Conservation (phyloP, 1,140 invertebrate species). For the Stegodyphus dumicola region DNA sequence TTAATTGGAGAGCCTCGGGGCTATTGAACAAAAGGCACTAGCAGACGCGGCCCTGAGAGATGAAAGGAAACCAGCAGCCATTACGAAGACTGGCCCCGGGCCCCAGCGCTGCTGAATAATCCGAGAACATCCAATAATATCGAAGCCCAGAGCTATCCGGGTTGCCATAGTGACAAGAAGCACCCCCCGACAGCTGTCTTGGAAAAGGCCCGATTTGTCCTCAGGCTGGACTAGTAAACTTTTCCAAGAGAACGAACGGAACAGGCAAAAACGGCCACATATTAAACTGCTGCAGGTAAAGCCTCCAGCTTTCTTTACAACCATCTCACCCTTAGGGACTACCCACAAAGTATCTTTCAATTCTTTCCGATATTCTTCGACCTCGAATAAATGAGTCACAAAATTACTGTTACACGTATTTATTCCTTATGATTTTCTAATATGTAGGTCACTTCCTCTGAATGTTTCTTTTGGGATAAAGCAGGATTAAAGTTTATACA, state of each 20-base stretch:
- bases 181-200: constrained; percentile 57
- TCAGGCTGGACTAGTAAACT: constrained; percentile 40
- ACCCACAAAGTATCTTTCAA: background rate
- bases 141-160: constrained; percentile 47
- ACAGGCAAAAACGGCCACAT: constrained; percentile 55
- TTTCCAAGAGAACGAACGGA: constrained; percentile 44
- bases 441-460: too few species aligned
- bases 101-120: constrained; percentile 53
- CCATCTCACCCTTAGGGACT: constrained; percentile 27
- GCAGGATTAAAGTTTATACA: too few species aligned
- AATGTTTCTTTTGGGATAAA: too few species aligned
- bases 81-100: constrained; percentile 39
- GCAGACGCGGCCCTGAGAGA: constrained; percentile 54
- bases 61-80: constrained; percentile 59
- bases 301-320: constrained; percentile 38
- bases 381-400: too few species aligned
- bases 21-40: constrained; percentile 50
- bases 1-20: constrained; percentile 50
- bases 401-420: too few species aligned
- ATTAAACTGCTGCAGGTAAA: constrained; percentile 49
- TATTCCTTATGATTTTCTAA: too few species aligned
- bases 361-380: too few species aligned
- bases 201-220: constrained; percentile 58
- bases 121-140: constrained; percentile 60
- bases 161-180: constrained; percentile 56